These are phyloP conservation scores for Cataglyphis altisquamis DNA, from an alignment of 2,888 invertebrate species.

Conservation along the genomic window DNA sequence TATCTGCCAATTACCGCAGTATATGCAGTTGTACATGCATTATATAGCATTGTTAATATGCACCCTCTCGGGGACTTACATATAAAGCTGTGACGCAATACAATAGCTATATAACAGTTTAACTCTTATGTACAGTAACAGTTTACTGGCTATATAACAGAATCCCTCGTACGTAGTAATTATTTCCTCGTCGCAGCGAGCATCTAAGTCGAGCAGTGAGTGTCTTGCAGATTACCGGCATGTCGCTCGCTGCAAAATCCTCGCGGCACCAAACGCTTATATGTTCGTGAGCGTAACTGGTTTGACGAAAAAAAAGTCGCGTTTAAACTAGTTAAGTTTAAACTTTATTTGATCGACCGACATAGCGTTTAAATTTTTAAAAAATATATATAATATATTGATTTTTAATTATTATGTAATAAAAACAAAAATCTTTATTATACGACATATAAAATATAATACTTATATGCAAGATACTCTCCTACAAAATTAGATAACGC, in stretches of 20 bases:
- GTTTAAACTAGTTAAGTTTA: not conserved
- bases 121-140: constrained; percentile 46
- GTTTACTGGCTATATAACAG: constrained; percentile 40
- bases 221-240: constrained; percentile 22
- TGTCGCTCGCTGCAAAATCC: constrained; percentile 25
- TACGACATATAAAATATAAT: not conserved
- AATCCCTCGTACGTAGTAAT: constrained; percentile 23
- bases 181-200: constrained; percentile 21
- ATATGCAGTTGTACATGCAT: not conserved
- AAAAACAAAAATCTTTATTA: not conserved
- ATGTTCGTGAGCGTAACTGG: not conserved
- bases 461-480: not conserved
- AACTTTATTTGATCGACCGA: not conserved
- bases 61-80: constrained; percentile 11
- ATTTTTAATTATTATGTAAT: not conserved
- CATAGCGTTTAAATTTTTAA: not conserved
- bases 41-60: constrained; percentile 34
- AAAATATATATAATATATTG: not conserved
- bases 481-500: not conserved
- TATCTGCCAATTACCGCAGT: constrained; percentile 13
- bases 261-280: not conserved
- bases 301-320: not conserved
- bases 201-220: constrained; percentile 23
- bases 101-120: constrained; percentile 44
- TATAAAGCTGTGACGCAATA: constrained; percentile 13